Conservation (phyloP, 2,888 invertebrate species). For the Nudaria mundana region DNA sequence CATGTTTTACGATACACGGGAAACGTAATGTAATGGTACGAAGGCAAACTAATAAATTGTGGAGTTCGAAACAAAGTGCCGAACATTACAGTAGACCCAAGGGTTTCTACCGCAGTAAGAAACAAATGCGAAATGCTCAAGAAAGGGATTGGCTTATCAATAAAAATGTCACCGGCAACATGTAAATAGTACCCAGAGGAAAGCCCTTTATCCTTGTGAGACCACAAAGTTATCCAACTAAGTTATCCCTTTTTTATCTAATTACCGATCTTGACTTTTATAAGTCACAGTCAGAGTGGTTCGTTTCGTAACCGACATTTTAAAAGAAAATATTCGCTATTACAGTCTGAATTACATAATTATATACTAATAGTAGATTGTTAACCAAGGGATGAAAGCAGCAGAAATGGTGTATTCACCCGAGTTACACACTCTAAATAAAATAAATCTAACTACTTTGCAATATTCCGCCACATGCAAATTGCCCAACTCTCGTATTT, state of each 20-base stretch:
- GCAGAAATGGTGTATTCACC: too few relatives aligned
- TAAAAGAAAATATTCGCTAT: too few relatives aligned
- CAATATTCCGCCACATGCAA: too few relatives aligned
- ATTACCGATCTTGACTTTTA: conserved; percentile 1
- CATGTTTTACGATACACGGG: conserved; percentile 40
- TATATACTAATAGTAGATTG: too few relatives aligned
- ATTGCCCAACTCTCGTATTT: too few relatives aligned
- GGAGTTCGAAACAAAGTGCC: conserved; percentile 48
- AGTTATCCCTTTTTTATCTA: conserved; percentile 15
- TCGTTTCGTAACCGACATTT: too few relatives aligned
- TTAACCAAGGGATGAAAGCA: too few relatives aligned
- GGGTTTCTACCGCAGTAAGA: conserved; percentile 30
- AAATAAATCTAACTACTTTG: too few relatives aligned
- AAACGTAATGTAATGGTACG: conserved; percentile 58
- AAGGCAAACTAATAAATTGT: conserved; percentile 57
- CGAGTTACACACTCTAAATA: too few relatives aligned
- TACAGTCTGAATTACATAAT: too few relatives aligned
- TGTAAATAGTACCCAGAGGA: conserved; percentile 22
- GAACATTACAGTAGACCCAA: conserved; percentile 29
- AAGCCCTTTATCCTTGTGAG: conserved; percentile 18
- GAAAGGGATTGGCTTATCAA: conserved; percentile 29
- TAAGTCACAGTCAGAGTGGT: too few relatives aligned
- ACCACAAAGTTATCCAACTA: conserved; percentile 11
- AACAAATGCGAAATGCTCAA: conserved; percentile 34
- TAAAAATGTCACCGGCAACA: conserved; percentile 34